Evolutionary conservation across 2,113 vertebrate genomes (phyloP).

Genomic region (Thermophis baileyi): DNA sequence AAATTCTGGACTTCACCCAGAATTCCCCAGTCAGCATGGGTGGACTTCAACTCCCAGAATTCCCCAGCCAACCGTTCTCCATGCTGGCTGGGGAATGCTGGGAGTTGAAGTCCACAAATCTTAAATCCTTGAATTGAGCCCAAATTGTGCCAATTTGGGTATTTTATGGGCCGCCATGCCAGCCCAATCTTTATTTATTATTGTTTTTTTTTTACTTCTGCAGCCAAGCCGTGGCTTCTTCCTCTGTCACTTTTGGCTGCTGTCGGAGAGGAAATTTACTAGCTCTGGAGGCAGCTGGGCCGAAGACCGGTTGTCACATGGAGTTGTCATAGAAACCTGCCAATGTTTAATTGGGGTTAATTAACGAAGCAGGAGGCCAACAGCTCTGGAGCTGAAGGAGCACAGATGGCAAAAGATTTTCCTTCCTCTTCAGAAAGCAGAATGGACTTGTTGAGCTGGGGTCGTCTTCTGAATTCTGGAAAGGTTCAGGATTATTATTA

Average conservation of each 20-base stretch:
- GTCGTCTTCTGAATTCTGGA: not conserved
- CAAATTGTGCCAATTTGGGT: no score
- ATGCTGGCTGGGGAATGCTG: no score
- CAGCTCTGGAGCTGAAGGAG: not conserved
- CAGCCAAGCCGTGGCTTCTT: no score
- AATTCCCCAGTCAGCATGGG: no score
- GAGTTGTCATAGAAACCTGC: slow-evolving; percentile 57
- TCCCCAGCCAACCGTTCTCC: no score
- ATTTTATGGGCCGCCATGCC: not conserved
- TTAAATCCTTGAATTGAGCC: not conserved
- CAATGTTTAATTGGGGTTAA: slow-evolving; percentile 56
- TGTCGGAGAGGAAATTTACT: slow-evolving; percentile 43
- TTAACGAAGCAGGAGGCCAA: slow-evolving; percentile 50
- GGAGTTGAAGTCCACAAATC: no score
- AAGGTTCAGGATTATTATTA: no score
- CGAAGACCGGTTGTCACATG: slow-evolving; percentile 30
- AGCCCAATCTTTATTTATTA: not conserved
- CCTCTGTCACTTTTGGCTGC: not conserved
- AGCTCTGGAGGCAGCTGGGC: slow-evolving; percentile 12
- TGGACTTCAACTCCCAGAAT: no score
- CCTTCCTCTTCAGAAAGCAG: not conserved
- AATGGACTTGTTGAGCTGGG: not conserved
- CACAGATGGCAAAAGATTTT: not conserved
- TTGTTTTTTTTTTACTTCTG: not conserved
- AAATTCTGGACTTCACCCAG: no score